A percentile compares a stretch with the other conserved stretches of the same genome.
Conservation (phyloP, 2,888 invertebrate genomes). For the Caradrina kadenii region DNA sequence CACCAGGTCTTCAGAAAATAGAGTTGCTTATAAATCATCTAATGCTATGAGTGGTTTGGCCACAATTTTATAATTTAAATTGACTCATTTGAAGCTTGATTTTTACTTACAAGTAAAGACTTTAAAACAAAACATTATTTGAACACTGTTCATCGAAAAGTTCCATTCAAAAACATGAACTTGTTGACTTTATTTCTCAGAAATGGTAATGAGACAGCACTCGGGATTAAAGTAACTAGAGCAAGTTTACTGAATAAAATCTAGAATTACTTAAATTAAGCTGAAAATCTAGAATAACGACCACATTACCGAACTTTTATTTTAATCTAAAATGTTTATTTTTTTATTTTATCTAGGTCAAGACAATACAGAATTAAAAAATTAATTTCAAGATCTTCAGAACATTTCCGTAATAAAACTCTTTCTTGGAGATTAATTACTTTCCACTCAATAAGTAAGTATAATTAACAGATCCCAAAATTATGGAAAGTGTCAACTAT, state of each 20-base stretch:
- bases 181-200: conserved; percentile 24
- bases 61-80: neutral
- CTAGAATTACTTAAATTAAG: conserved; percentile 34
- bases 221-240: conserved; percentile 13
- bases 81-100: neutral
- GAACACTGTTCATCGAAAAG: neutral
- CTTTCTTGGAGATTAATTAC: neutral
- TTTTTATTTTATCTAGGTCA: neutral
- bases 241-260: conserved; percentile 40
- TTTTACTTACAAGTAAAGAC: neutral
- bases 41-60: neutral
- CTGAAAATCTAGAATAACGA: conserved; percentile 9
- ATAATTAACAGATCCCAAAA: neutral
- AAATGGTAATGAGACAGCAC: conserved; percentile 32
- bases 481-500: neutral
- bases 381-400: neutral
- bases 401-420: neutral
- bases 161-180: neutral
- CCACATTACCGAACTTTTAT: conserved; percentile 4
- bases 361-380: neutral
- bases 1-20: conserved; percentile 2
- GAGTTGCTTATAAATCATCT: conserved; percentile 4
- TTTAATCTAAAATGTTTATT: conserved; percentile 6
- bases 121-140: neutral
- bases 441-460: neutral